Percentiles rank a stretch among this genome's conserved stretches.
Evolutionary conservation across 2,797 vertebrate species (phyloP).

Genomic region (Nothura maculosa): DNA sequence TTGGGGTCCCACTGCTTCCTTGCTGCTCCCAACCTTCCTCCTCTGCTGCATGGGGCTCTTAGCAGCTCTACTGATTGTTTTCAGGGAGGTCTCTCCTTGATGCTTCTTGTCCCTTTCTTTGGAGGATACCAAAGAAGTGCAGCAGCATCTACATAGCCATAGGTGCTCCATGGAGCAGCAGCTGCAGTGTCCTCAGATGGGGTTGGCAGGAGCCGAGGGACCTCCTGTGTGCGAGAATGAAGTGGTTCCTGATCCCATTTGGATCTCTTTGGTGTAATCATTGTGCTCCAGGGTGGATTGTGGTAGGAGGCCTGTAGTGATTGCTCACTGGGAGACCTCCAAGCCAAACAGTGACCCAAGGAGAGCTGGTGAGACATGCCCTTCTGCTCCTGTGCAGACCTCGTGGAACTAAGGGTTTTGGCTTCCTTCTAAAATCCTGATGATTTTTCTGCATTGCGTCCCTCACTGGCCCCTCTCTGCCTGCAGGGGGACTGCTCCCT

Average conservation of each 20-base stretch:
- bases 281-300: background rate
- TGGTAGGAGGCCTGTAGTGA: accelerated
- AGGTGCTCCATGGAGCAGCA: background rate
- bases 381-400: background rate
- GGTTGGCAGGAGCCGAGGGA: background rate
- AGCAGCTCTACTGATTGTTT: background rate
- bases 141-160: accelerated
- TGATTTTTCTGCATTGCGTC: background rate
- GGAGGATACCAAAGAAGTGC: background rate
- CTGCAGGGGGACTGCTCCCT: background rate
- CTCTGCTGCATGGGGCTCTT: background rate
- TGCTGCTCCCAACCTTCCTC: too few species aligned
- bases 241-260: background rate
- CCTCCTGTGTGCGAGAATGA: accelerated
- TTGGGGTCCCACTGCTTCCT: background rate
- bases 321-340: background rate
- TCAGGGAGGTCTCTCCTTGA: background rate
- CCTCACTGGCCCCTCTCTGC: background rate
- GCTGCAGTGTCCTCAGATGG: accelerated
- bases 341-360: background rate
- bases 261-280: accelerated
- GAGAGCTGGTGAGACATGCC: background rate
- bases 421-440: background rate
- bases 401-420: accelerated
- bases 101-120: background rate